Percentiles rank a stretch among this genome's conserved stretches.
Conservation (phyloP, 2,888 invertebrate species). For the Hemithea aestivaria region DNA sequence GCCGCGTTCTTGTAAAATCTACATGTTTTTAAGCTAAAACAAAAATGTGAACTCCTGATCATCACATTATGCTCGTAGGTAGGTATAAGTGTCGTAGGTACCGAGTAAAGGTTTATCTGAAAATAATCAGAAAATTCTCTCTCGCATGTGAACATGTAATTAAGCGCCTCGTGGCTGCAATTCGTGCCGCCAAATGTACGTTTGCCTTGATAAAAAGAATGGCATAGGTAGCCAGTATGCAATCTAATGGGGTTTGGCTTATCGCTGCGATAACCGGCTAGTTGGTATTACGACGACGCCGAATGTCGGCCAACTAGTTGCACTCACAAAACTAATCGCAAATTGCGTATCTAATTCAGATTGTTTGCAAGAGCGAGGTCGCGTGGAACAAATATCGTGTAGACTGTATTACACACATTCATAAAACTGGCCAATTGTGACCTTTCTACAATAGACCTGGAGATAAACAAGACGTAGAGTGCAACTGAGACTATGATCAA, state of each 20-base stretch:
- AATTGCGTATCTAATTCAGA: slow-evolving; percentile 29
- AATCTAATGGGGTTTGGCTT: slow-evolving; percentile 34
- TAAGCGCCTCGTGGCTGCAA: not conserved
- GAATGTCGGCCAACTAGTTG: slow-evolving; percentile 8
- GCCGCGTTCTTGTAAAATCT: too few species aligned
- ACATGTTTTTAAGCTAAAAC: too few species aligned
- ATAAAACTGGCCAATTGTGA: slow-evolving; percentile 9
- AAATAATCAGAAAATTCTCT: too few species aligned
- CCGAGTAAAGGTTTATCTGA: too few species aligned
- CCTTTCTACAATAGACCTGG: not conserved
- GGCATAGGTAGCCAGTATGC: slow-evolving; percentile 27
- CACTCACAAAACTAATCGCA: slow-evolving; percentile 19
- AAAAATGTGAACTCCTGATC: too few species aligned
- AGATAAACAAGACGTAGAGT: slow-evolving; percentile 3
- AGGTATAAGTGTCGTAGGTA: too few species aligned
- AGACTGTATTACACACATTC: slow-evolving; percentile 11
- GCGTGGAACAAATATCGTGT: slow-evolving; percentile 14
- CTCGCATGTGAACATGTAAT: not conserved
- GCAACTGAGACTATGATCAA: too few species aligned
- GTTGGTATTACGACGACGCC: slow-evolving; percentile 15
- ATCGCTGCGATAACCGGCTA: slow-evolving; percentile 32
- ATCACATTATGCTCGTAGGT: too few species aligned
- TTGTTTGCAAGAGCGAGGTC: slow-evolving; percentile 37
- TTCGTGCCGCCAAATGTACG: slow-evolving; percentile 31
- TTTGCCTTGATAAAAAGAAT: slow-evolving; percentile 43